These are phyloP conservation scores for Chinchilla lanigera DNA, from an alignment of 2,113 vertebrate genomes.

Conservation along the genomic window DNA sequence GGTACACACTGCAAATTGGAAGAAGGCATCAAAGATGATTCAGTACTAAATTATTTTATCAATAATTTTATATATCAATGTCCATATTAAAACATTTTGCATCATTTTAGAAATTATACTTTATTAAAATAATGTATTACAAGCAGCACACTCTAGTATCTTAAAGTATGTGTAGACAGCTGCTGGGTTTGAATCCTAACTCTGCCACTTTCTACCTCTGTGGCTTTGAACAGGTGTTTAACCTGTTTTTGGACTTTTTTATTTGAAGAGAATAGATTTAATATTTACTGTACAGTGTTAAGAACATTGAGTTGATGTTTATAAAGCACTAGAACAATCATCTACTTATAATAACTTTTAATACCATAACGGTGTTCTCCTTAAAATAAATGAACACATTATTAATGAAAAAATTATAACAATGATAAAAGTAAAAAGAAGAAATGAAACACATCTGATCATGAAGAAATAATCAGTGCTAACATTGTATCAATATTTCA, in stretches of 20 bases:
- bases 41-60: background rate
- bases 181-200: background rate
- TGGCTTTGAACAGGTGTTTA: background rate
- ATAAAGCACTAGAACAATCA: background rate
- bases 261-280: background rate
- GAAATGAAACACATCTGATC: background rate
- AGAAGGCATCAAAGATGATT: background rate
- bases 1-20: background rate
- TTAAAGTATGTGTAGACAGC: background rate
- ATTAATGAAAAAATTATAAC: background rate
- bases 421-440: background rate
- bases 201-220: background rate
- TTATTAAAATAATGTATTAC: background rate
- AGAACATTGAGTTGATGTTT: background rate
- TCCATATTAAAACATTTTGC: background rate
- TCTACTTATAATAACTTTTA: background rate
- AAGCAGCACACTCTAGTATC: background rate
- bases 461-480: background rate
- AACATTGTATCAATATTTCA: background rate
- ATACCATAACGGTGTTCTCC: background rate
- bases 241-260: background rate
- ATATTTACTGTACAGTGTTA: background rate
- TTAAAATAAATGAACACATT: background rate
- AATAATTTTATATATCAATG: background rate
- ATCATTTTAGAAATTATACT: background rate